Percentiles rank a stretch among this genome's conserved stretches.
phyloP scores from a whole-genome alignment of 2,888 invertebrate genomes.

The Rhagophthalmus giganteus region DNA sequence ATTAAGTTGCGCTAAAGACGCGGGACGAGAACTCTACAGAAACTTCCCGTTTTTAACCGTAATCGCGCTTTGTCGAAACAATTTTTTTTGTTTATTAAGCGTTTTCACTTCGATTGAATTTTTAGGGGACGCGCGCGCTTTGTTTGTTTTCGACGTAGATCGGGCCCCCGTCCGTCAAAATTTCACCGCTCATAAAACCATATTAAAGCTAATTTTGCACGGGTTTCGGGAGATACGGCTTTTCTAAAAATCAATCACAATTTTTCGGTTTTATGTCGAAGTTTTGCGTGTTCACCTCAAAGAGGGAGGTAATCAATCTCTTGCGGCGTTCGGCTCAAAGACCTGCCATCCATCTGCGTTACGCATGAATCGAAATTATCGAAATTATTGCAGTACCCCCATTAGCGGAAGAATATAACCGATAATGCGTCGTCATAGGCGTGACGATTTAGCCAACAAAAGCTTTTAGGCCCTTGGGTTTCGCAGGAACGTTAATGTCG shows the following conservation, averaged over 20 bases:
- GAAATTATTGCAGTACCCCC: constrained; percentile 35
- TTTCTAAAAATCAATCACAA: constrained; percentile 37
- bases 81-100: too few relatives aligned
- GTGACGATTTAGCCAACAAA: constrained; percentile 35
- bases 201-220: constrained; percentile 28
- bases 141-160: too few relatives aligned
- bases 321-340: constrained; percentile 27
- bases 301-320: constrained; percentile 36
- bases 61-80: too few relatives aligned
- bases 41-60: too few relatives aligned
- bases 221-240: constrained; percentile 23
- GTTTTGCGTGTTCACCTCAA: constrained; percentile 28
- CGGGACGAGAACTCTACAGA: too few relatives aligned
- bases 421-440: constrained; percentile 35
- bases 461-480: constrained; percentile 35
- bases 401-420: constrained; percentile 35
- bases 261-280: constrained; percentile 33
- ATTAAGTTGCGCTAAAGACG: too few relatives aligned
- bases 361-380: constrained; percentile 39
- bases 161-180: too few relatives aligned
- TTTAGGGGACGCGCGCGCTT: too few relatives aligned
- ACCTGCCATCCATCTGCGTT: constrained; percentile 33
- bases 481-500: constrained; percentile 24
- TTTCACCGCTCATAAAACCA: constrained; percentile 8
- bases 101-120: too few relatives aligned